phyloP scores from a whole-genome alignment of 1,140 invertebrate genomes.

The Diachasmimorpha longicaudata region DNA sequence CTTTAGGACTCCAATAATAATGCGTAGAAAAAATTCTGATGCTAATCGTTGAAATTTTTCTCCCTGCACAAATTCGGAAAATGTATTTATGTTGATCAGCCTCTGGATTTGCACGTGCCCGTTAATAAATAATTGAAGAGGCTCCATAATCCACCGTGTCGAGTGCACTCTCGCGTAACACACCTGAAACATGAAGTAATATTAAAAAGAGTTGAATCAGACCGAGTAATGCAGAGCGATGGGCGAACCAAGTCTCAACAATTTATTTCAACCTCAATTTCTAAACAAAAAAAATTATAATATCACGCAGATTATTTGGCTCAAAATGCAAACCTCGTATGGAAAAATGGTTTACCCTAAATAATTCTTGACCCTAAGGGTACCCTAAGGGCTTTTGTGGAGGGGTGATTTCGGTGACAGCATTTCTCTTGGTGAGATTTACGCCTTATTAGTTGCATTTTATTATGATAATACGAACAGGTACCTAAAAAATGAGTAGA shows the following conservation, averaged over 20 bases:
- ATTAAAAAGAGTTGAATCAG: conserved; percentile 43
- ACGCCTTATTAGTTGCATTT: too few relatives aligned
- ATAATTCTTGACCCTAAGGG: too few relatives aligned
- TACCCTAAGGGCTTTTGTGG: too few relatives aligned
- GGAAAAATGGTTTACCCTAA: too few relatives aligned
- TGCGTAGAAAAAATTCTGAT: neutral
- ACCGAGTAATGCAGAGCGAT: conserved; percentile 39
- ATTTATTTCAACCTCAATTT: conserved; percentile 56
- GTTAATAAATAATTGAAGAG: conserved; percentile 5
- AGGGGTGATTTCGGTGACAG: too few relatives aligned
- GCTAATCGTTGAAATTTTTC: neutral
- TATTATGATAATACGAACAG: too few relatives aligned
- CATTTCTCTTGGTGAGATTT: too few relatives aligned
- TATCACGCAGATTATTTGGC: conserved; percentile 43
- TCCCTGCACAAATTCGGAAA: neutral
- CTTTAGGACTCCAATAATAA: too few relatives aligned
- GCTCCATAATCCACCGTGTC: conserved; percentile 10
- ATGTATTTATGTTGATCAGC: neutral
- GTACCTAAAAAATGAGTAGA: too few relatives aligned
- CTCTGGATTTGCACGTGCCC: neutral
- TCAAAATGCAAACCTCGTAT: conserved; percentile 28
- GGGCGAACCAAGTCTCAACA: conserved; percentile 36
- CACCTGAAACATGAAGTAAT: conserved; percentile 8
- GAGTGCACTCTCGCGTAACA: conserved; percentile 39
- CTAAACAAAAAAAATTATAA: conserved; percentile 36